These are phyloP conservation scores for Bambusicola thoracicus DNA, from an alignment of 2,113 vertebrate genomes.

Conservation along the genomic window DNA sequence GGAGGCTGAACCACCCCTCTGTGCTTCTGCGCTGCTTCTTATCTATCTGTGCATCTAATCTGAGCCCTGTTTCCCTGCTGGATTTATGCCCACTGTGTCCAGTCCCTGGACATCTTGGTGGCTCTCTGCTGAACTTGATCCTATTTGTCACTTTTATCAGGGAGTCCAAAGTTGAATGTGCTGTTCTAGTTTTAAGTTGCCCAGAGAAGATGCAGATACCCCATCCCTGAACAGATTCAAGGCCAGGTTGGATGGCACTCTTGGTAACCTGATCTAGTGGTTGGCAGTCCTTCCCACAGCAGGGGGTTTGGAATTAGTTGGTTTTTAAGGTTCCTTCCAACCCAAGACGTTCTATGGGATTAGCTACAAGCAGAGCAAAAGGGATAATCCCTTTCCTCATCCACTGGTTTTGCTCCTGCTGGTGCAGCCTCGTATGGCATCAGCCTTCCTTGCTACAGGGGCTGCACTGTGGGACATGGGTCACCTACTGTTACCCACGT, in stretches of 20 bases:
- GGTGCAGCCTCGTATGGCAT: neutral
- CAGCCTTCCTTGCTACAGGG: neutral
- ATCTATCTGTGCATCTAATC: neutral
- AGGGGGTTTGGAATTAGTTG: too few species aligned
- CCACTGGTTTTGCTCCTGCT: neutral
- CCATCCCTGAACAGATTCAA: neutral
- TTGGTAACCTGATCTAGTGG: neutral
- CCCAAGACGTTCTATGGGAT: neutral
- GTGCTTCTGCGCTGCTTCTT: neutral
- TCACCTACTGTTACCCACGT: neutral
- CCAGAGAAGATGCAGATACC: neutral
- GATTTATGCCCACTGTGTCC: neutral
- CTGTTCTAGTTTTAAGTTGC: neutral
- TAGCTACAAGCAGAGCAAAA: neutral
- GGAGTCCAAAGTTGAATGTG: neutral
- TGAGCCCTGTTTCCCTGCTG: neutral
- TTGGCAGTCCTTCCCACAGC: neutral
- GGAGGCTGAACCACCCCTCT: neutral
- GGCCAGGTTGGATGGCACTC: neutral
- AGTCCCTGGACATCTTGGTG: neutral
- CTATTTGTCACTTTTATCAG: neutral
- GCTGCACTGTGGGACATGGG: rapidly evolving
- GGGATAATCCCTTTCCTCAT: neutral
- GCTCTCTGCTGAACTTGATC: neutral
- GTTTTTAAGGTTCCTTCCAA: neutral